Evolutionary conservation across 2,888 invertebrate genomes (phyloP).

Genomic region (Erpobdella octoculata): DNA sequence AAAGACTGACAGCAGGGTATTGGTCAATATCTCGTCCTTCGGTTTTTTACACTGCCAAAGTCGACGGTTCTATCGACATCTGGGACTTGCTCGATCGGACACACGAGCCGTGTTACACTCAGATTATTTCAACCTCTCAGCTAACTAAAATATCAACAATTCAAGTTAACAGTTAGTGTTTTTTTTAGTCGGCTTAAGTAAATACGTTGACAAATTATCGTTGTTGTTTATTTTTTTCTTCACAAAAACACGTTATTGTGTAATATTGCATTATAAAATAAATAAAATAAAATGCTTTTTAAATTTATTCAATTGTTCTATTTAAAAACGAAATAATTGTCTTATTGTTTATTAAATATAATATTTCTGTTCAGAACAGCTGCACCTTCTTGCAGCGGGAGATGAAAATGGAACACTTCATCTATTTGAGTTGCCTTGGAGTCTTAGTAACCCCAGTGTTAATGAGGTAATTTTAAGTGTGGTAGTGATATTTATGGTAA

Average conservation of each 20-base stretch:
- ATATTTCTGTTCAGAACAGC: too few relatives aligned
- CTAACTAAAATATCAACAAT: slow-evolving; percentile 42
- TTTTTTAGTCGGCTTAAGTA: too few relatives aligned
- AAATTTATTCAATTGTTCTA: too few relatives aligned
- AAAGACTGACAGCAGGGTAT: slow-evolving; percentile 51
- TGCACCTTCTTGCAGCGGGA: slow-evolving; percentile 50
- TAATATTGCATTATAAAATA: too few relatives aligned
- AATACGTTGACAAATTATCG: not conserved
- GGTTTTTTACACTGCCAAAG: slow-evolving; percentile 65
- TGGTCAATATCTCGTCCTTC: slow-evolving; percentile 73
- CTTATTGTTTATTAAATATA: too few relatives aligned
- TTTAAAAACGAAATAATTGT: too few relatives aligned
- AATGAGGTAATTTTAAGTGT: slow-evolving; percentile 51
- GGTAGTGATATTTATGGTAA: too few relatives aligned
- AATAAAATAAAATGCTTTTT: too few relatives aligned
- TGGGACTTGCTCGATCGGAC: slow-evolving; percentile 71
- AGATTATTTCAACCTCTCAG: slow-evolving; percentile 58
- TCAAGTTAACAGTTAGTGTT: not conserved
- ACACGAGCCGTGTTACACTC: slow-evolving; percentile 63
- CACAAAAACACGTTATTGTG: too few relatives aligned
- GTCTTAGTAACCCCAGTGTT: slow-evolving; percentile 46
- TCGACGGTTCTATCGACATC: slow-evolving; percentile 59
- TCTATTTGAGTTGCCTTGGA: slow-evolving; percentile 52
- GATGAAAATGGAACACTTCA: slow-evolving; percentile 51
- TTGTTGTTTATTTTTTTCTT: too few relatives aligned